These are phyloP conservation scores for Drosophila paulistorum DNA, from an alignment of 1,140 invertebrate species.

Conservation along the genomic window DNA sequence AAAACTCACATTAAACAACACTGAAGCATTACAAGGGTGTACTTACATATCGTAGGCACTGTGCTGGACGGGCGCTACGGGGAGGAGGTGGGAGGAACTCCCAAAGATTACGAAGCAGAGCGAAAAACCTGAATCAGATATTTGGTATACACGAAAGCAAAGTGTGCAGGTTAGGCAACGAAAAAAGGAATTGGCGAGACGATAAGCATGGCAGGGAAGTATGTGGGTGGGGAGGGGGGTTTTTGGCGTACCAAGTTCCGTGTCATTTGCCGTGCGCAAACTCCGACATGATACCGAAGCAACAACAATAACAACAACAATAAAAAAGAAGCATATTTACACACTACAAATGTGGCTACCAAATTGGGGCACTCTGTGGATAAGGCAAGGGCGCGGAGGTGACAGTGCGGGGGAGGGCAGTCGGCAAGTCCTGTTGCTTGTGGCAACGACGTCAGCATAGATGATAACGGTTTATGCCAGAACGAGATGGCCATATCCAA, in stretches of 20 bases:
- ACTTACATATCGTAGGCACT: background rate
- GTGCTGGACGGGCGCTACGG: too few relatives aligned
- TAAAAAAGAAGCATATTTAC: slow-evolving; percentile 21
- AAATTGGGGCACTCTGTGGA: slow-evolving; percentile 48
- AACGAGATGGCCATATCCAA: slow-evolving; percentile 50
- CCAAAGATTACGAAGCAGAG: slow-evolving; percentile 15
- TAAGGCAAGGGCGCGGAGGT: background rate
- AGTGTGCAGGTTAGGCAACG: slow-evolving; percentile 64
- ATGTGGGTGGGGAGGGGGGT: background rate
- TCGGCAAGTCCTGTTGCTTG: slow-evolving; percentile 67
- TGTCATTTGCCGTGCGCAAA: slow-evolving; percentile 52
- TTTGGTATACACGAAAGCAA: slow-evolving; percentile 64
- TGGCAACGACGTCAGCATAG: slow-evolving; percentile 45
- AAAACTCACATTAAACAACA: slow-evolving; percentile 27
- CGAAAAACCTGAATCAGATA: slow-evolving; percentile 41
- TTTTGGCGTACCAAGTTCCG: background rate
- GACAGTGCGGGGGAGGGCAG: slow-evolving; percentile 1
- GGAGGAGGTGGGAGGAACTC: background rate
- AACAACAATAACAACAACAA: slow-evolving; percentile 27
- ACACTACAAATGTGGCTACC: slow-evolving; percentile 48
- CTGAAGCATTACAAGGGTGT: slow-evolving; percentile 8
- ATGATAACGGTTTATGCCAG: slow-evolving; percentile 21
- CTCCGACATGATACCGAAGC: slow-evolving; percentile 49
- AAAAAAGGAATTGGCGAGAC: background rate
- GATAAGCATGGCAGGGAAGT: too few relatives aligned